These are phyloP conservation scores for Podabrus alpinus DNA, from an alignment of 2,888 invertebrate genomes.

Conservation along the genomic window DNA sequence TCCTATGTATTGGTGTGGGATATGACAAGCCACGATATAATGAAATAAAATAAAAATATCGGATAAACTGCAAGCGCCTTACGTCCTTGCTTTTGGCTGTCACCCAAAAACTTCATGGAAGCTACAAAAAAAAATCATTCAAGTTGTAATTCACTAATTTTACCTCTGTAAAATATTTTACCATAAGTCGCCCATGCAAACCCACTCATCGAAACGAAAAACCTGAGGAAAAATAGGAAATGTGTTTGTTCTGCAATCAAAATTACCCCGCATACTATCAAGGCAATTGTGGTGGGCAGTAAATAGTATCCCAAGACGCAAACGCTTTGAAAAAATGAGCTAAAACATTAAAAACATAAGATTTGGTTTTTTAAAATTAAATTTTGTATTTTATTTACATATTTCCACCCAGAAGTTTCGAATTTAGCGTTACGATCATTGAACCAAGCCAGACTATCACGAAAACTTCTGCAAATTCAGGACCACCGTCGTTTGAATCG, in stretches of 20 bases:
- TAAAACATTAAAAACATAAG: slow-evolving; percentile 57
- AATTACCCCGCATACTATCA: slow-evolving; percentile 83
- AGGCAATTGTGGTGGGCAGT: slow-evolving; percentile 83
- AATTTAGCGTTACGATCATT: slow-evolving; percentile 93
- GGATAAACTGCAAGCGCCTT: slow-evolving; percentile 95
- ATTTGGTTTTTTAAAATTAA: slow-evolving; percentile 5
- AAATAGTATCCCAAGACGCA: slow-evolving; percentile 98
- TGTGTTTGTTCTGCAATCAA: slow-evolving; percentile 73
- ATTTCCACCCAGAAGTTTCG: slow-evolving; percentile 93
- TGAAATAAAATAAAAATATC: slow-evolving; percentile 95
- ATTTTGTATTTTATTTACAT: slow-evolving; percentile 70
- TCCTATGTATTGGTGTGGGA: slow-evolving; percentile 71
- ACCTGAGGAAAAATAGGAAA: slow-evolving; percentile 78
- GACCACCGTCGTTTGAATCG: slow-evolving; percentile 82
- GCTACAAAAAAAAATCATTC: slow-evolving; percentile 74
- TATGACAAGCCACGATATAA: slow-evolving; percentile 86
- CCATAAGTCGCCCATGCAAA: slow-evolving; percentile 98
- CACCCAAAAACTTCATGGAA: slow-evolving; percentile 91
- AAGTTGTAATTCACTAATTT: not conserved
- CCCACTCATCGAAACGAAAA: slow-evolving; percentile 79
- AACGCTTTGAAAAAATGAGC: slow-evolving; percentile 95
- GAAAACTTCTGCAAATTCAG: slow-evolving; percentile 97
- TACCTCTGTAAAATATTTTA: slow-evolving; percentile 53
- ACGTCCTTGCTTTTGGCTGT: slow-evolving; percentile 88
- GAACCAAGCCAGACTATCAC: slow-evolving; percentile 98